Percentiles rank a stretch among this genome's conserved stretches.
Evolutionary conservation across 2,888 invertebrate species (phyloP).

Genomic region (Thera britannica): DNA sequence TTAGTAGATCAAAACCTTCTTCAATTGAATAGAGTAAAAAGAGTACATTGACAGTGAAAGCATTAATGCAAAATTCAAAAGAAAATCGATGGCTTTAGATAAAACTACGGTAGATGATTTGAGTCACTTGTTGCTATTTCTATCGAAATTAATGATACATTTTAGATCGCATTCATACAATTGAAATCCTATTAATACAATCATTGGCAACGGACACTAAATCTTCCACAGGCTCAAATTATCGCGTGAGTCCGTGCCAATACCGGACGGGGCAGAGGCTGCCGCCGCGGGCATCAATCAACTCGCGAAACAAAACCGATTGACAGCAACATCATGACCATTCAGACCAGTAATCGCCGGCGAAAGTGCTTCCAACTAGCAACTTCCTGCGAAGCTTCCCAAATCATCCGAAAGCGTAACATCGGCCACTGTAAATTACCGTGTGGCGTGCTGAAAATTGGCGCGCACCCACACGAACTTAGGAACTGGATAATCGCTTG

Average conservation of each 20-base stretch:
- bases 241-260: slow-evolving; percentile 77
- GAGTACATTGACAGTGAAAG: no score
- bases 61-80: no score
- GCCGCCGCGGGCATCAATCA: slow-evolving; percentile 49
- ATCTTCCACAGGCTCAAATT: slow-evolving; percentile 71
- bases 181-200: slow-evolving; percentile 69
- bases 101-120: no score
- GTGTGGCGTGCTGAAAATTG: slow-evolving; percentile 78
- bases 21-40: no score
- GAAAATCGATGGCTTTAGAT: no score
- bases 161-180: slow-evolving; percentile 50
- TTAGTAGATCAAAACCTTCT: neutral
- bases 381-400: slow-evolving; percentile 72
- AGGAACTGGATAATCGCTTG: slow-evolving; percentile 70
- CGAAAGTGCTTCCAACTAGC: slow-evolving; percentile 65
- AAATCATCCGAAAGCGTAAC: slow-evolving; percentile 67
- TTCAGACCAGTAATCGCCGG: slow-evolving; percentile 58
- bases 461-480: slow-evolving; percentile 67
- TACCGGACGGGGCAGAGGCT: slow-evolving; percentile 52
- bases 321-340: slow-evolving; percentile 54
- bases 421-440: slow-evolving; percentile 76
- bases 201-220: slow-evolving; percentile 70
- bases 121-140: slow-evolving; percentile 1
- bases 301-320: slow-evolving; percentile 51
- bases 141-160: slow-evolving; percentile 35